A percentile compares a stretch with the other conserved stretches of the same genome.
These are phyloP conservation scores for Monochamus alternatus DNA, from an alignment of 2,888 invertebrate species.

Conservation along the genomic window DNA sequence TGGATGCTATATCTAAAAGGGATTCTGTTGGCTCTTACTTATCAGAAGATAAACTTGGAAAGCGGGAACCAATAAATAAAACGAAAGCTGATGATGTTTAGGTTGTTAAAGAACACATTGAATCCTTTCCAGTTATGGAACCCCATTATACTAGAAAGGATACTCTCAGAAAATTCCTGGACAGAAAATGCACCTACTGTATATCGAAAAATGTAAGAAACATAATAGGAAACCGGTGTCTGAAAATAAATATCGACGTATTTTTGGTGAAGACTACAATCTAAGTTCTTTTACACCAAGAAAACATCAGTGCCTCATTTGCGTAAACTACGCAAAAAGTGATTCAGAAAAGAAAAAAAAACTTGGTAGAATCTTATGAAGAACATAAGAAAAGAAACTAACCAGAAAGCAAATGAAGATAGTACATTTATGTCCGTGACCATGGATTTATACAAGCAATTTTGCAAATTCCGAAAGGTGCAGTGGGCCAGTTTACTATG, in stretches of 20 bases:
- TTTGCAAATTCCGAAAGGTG: conserved; percentile 19
- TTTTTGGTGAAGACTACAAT: conserved; percentile 27
- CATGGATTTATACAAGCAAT: conserved; percentile 10
- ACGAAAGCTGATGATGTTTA: conserved; percentile 24
- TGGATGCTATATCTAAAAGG: conserved; percentile 1
- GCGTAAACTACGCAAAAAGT: background rate
- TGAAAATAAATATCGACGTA: conserved; percentile 8
- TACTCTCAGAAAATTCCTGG: conserved; percentile 1
- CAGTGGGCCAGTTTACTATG: conserved; percentile 3
- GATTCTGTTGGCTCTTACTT: conserved; percentile 13
- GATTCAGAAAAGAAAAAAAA: conserved; percentile 4
- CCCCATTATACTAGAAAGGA: conserved; percentile 12
- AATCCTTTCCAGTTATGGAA: conserved; percentile 25
- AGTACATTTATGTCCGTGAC: conserved; percentile 1
- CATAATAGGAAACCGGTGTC: conserved; percentile 20
- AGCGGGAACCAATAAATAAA: conserved; percentile 28
- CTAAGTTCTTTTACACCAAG: conserved; percentile 18
- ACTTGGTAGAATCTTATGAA: conserved; percentile 4
- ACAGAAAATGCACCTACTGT: conserved; percentile 2
- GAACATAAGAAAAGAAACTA: background rate
- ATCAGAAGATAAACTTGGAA: conserved; percentile 23
- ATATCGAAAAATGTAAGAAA: conserved; percentile 12
- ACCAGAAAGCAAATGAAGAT: conserved; percentile 15
- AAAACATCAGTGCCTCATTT: conserved; percentile 12
- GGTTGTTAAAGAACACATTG: conserved; percentile 24